Evolutionary conservation across 1,140 invertebrate genomes (phyloP).

Genomic region (Temnothorax longispinosus): DNA sequence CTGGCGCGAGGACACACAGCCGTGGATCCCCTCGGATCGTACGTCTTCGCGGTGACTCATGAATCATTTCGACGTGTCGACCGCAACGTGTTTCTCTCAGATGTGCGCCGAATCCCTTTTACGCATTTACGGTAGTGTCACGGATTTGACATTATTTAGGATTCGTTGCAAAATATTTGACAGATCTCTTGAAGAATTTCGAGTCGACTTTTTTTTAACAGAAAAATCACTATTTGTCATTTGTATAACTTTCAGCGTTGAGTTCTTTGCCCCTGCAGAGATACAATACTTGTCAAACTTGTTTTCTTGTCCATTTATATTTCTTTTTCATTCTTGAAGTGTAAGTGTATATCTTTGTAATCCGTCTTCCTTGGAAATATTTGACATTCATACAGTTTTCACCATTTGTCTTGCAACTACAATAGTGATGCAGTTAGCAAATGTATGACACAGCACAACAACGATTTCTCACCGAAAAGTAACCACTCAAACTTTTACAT

Average conservation of each 20-base stretch:
- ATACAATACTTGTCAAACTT: neutral
- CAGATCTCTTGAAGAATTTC: neutral
- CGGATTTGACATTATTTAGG: neutral
- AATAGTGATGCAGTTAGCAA: neutral
- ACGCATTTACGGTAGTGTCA: neutral
- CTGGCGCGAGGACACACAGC: neutral
- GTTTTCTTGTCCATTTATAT: neutral
- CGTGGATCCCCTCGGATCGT: conserved; percentile 41
- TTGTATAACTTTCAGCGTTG: neutral
- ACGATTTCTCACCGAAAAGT: neutral
- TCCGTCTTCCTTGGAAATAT: neutral
- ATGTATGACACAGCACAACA: neutral
- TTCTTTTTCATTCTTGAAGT: neutral
- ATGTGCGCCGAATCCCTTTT: neutral
- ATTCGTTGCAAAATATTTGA: neutral
- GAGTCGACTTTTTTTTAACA: neutral
- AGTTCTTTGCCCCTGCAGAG: neutral
- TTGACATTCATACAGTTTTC: neutral
- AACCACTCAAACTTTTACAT: neutral
- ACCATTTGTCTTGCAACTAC: neutral
- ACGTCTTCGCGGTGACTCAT: conserved; percentile 13
- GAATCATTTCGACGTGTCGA: conserved; percentile 34
- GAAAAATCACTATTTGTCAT: neutral
- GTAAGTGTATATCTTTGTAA: neutral
- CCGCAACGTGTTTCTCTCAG: neutral